phyloP scores from a whole-genome alignment of 2,888 invertebrate genomes.

The Pecten maximus region DNA sequence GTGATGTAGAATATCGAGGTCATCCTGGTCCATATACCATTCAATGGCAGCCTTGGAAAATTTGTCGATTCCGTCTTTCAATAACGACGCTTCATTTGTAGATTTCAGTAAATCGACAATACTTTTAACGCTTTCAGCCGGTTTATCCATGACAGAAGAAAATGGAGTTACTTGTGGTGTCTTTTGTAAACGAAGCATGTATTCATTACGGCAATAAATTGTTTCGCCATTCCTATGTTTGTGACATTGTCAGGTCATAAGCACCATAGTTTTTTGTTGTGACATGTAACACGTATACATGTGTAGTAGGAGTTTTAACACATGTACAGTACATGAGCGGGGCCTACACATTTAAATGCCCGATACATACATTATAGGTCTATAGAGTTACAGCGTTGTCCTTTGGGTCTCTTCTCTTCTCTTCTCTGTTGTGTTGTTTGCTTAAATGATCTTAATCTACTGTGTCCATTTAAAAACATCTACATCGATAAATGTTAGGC shows the following conservation, averaged over 20 bases:
- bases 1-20: slow-evolving; percentile 75
- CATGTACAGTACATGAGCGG: too few relatives aligned
- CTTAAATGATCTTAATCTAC: too few relatives aligned
- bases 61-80: slow-evolving; percentile 44
- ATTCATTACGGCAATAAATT: neutral
- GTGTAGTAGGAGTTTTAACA: too few relatives aligned
- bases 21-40: slow-evolving; percentile 59
- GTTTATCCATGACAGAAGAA: neutral
- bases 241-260: too few relatives aligned
- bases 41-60: slow-evolving; percentile 45
- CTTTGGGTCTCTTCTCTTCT: too few relatives aligned
- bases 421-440: neutral
- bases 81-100: slow-evolving; percentile 39
- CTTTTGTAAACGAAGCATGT: neutral
- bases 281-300: neutral
- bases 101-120: neutral
- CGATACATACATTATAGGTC: too few relatives aligned
- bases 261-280: too few relatives aligned
- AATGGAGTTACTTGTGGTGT: neutral
- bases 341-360: too few relatives aligned
- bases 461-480: neutral
- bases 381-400: too few relatives aligned
- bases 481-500: neutral
- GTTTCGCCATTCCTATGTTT: neutral
- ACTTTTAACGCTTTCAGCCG: neutral